Evolutionary conservation across 2,113 vertebrate species (phyloP), one percentile per base, ranked within the genome.

Genomic region (Chascanopsetta lugubris): DNA sequence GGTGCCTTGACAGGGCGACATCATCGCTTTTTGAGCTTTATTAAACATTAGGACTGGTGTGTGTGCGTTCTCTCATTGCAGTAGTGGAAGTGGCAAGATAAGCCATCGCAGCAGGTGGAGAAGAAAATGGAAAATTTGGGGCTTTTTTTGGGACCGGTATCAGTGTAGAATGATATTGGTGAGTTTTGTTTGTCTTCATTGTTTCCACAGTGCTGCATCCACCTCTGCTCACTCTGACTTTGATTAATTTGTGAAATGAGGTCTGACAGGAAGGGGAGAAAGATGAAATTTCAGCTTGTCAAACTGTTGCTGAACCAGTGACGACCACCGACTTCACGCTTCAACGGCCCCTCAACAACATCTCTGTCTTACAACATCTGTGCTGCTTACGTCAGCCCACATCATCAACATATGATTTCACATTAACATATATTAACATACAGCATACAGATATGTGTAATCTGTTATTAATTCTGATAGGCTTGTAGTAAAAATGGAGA

Each of bases 91-190:
- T 51, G 64, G 70, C 69, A 65, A 59, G 38, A 74, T 58, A 59
- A 27, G 59, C 29, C 36, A 15, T 17, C 46, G 40, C 22, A 49
- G 62, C 76, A 84, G 72, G 69, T 70, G 80, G 61, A 68, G 54
- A 58, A 69, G 56, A 68, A 56, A 71, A 85, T 63, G 75, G 17
- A 55, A 30, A 26, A 56, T 78, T 73, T 79, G 77, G 51, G 63
- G 7, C 2, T 58, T 79, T 9, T 25, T 46, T n/a, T n/a, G n/a
- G 46, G 2, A 20, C 17, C 13, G 59, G 76, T 76, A 54, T 58
- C 26, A 63, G 38, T 56, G 61, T n/a, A 76, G 55, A 20, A 58
- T 13, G 30, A 21, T 17, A 2, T 6, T 15, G 18, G 50, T 24
- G 38, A 20, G 26, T 50, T 74, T 27, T 64, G 55, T 59, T 76